Base-by-base conservation (phyloP, 2,113 vertebrate species). In the Anarhynchus alexandrinus region DNA sequence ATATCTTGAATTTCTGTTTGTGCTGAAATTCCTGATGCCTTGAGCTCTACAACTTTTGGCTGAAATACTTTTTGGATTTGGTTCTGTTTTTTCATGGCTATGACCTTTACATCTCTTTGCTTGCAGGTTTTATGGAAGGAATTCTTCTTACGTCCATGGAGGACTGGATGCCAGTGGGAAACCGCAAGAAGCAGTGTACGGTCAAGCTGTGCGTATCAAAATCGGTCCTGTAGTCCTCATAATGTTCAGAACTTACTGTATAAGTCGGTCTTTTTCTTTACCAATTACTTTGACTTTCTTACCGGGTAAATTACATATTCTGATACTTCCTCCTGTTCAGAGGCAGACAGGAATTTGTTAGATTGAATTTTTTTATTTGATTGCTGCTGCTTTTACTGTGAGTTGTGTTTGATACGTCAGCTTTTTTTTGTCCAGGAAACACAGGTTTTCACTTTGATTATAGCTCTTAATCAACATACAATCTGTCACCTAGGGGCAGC, bases 131-230 rank as follows among this genome's bases (percentile, higher is more conserved):
- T 99, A 99, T 94, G 99, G 99, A 80, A 98, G 99, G 92, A 99
- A 99, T 98, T 99, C 99, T 81, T 99, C 99, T 34, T 99, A 99
- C 8, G 99, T 99, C 91, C 99, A 99, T 77, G 99, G 99, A 59
- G 99, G 99, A 90, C 97, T 99, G 82, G 99, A 99, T 96, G 98
- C 99, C 73, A 99, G 95, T 94, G 99, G 99, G 59, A 99, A 99
- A 87, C 98, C 99, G 1, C 99, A 99, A 27, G 99, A 99, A 97
- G 99, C 99, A 7, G 99, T 99, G 20, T 99, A 99, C 40, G 99
- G 99, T 51, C 99, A 99, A 97, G 99, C 99, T 97, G 99, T 99
- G 98, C 74, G 99, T 99, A 87, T 90, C 61, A 72, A 8, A 80
- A 90, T 87, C 18, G 32, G 45, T 36, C 36, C 30, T 70, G 16